phyloP scores from a whole-genome alignment of 2,797 vertebrate genomes.

The Caiman crocodilus region DNA sequence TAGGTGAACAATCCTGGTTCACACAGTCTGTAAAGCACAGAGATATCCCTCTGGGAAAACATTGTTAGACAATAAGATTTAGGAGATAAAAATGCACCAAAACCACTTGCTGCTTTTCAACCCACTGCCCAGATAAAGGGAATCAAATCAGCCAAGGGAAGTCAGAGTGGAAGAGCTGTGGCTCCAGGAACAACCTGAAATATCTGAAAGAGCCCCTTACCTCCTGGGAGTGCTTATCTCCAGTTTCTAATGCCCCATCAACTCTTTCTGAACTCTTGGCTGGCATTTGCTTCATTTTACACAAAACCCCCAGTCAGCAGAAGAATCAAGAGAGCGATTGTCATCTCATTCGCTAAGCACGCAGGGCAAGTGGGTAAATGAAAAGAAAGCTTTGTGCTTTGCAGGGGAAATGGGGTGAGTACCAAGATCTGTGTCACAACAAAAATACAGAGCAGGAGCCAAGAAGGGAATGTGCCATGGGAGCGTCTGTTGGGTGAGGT shows the following conservation, averaged over 20 bases:
- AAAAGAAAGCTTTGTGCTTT: constrained; percentile 77
- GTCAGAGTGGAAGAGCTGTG: too few relatives aligned
- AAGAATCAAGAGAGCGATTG: constrained; percentile 42
- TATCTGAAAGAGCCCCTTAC: fast-evolving
- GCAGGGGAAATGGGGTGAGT: background rate
- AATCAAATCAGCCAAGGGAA: background rate
- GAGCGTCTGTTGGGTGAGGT: background rate
- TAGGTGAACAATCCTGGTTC: too few relatives aligned
- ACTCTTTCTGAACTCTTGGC: background rate
- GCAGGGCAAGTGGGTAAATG: constrained; percentile 37
- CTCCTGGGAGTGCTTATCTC: background rate
- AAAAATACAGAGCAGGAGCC: background rate
- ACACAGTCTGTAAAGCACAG: background rate
- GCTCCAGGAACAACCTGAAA: too few relatives aligned
- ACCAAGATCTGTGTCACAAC: background rate
- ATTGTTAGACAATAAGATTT: too few relatives aligned
- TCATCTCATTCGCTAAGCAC: constrained; percentile 58
- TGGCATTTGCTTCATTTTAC: background rate
- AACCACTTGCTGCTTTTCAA: background rate
- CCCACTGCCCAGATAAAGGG: background rate
- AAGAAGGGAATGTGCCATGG: background rate
- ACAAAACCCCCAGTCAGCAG: fast-evolving
- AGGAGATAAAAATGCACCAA: too few relatives aligned
- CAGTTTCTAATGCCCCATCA: background rate
- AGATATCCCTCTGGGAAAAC: too few relatives aligned